Conservation (phyloP, 2,888 invertebrate species). For the Tuta absoluta region DNA sequence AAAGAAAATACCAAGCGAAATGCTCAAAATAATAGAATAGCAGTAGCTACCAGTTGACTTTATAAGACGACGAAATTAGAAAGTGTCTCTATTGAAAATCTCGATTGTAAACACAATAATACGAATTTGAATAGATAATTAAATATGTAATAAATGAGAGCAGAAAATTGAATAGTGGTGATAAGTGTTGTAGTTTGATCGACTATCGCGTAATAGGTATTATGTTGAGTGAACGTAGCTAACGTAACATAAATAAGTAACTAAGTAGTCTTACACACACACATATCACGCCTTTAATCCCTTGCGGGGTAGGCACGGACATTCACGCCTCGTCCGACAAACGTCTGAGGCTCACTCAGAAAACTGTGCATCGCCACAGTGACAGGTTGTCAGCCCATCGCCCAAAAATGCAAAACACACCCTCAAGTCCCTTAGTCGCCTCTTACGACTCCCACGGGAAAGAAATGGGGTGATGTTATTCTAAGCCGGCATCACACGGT, state of each 20-base stretch:
- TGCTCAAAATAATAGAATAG: neutral
- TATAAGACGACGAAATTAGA: constrained; percentile 4
- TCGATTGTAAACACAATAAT: neutral
- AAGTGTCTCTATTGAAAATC: constrained; percentile 2
- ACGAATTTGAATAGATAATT: constrained; percentile 8
- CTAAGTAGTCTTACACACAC: too few species aligned
- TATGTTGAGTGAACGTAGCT: neutral
- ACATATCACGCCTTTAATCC: too few species aligned
- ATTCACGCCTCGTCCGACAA: too few species aligned
- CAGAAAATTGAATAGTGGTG: constrained; percentile 2
- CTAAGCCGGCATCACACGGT: too few species aligned
- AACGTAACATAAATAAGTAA: neutral
- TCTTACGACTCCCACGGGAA: too few species aligned
- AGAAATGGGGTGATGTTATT: too few species aligned
- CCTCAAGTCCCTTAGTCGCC: too few species aligned
- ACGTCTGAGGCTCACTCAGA: too few species aligned
- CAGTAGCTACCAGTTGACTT: neutral
- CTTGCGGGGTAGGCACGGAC: too few species aligned
- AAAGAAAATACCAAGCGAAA: constrained; percentile 6
- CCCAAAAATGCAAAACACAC: too few species aligned
- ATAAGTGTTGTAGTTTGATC: neutral
- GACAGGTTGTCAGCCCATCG: too few species aligned
- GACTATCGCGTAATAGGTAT: neutral
- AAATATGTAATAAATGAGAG: constrained; percentile 18
- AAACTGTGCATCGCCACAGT: too few species aligned